Base-by-base conservation (phyloP, 2,888 invertebrate genomes). In the Trissonchulus latispiculum region DNA sequence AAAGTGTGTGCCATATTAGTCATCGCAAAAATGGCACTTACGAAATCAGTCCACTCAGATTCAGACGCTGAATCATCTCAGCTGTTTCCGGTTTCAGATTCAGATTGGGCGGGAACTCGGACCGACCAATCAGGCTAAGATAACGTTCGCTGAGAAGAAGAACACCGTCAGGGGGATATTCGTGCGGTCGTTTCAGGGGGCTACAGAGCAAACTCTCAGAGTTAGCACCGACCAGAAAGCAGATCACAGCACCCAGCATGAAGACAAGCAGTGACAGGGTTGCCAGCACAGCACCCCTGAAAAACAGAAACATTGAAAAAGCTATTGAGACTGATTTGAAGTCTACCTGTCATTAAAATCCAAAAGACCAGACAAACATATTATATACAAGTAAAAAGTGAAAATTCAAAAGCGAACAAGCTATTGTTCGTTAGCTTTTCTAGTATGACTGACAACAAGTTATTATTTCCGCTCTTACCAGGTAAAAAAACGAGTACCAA, bases 401-500 rank as follows among this genome's bases (percentile, higher is more conserved):
- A n/a, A n/a, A n/a, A n/a, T n/a, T n/a, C n/a, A n/a, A n/a, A n/a
- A n/a, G n/a, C n/a, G n/a, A n/a, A n/a, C n/a, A n/a, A n/a, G n/a
- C n/a, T n/a, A n/a, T n/a, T n/a, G n/a, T n/a, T n/a, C n/a, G n/a
- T n/a, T n/a, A n/a, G n/a, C n/a, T n/a, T n/a, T n/a, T n/a, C n/a
- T n/a, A n/a, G n/a, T n/a, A n/a, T n/a, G n/a, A n/a, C n/a, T n/a
- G n/a, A n/a, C n/a, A n/a, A n/a, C n/a, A n/a, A n/a, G n/a, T n/a
- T n/a, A n/a, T n/a, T n/a, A n/a, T n/a, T n/a, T n/a, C n/a, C n/a
- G n/a, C n/a, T n/a, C 82, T 79, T 75, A 85, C 85, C 83, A 82
- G 76, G 82, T 79, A 71, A 83, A 82, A 69, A 85, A 82, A 76
- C 82, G 82, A 33, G 83, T 81, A 18, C 85, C 86, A 2, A 83